Percentiles rank a stretch among this genome's conserved stretches.
These are phyloP conservation scores for Spodoptera exigua DNA, from an alignment of 2,888 invertebrate genomes.

Conservation along the genomic window DNA sequence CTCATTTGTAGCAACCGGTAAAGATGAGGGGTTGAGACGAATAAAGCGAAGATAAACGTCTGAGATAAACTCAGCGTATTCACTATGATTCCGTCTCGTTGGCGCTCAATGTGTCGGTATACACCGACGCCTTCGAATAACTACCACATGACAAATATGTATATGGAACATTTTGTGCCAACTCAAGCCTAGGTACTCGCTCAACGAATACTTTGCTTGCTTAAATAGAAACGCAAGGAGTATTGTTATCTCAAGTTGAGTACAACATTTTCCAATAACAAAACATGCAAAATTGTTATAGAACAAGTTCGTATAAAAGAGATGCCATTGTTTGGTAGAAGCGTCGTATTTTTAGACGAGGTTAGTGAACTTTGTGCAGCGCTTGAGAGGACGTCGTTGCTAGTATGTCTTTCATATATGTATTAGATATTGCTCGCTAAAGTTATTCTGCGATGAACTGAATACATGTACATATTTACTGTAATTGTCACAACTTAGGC, in stretches of 20 bases:
- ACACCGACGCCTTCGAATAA: constrained; percentile 49
- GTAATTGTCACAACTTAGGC: too few relatives aligned
- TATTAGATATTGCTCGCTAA: constrained; percentile 2
- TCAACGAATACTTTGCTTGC: constrained; percentile 19
- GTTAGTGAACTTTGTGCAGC: constrained; percentile 42
- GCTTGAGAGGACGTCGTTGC: constrained; percentile 8
- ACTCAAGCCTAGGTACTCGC: constrained; percentile 12
- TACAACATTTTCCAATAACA: constrained; percentile 30
- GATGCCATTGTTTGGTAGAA: constrained; percentile 19
- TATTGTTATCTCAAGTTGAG: constrained; percentile 28
- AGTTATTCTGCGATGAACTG: too few relatives aligned
- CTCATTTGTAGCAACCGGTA: constrained; percentile 61
- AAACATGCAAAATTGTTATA: constrained; percentile 20
- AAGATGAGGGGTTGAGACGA: constrained; percentile 60
- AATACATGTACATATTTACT: too few relatives aligned
- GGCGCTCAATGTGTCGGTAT: constrained; percentile 54
- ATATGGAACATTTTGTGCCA: constrained; percentile 31
- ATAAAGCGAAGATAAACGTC: constrained; percentile 61
- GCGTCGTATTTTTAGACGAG: constrained; percentile 22
- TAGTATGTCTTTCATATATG: constrained; percentile 6
- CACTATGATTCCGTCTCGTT: constrained; percentile 59
- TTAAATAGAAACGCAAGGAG: constrained; percentile 36
- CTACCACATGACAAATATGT: constrained; percentile 39
- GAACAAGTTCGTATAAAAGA: constrained; percentile 27
- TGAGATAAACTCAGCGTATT: constrained; percentile 59